Base-by-base conservation (phyloP, 1,140 invertebrate species). In the Trichonephila clavata region DNA sequence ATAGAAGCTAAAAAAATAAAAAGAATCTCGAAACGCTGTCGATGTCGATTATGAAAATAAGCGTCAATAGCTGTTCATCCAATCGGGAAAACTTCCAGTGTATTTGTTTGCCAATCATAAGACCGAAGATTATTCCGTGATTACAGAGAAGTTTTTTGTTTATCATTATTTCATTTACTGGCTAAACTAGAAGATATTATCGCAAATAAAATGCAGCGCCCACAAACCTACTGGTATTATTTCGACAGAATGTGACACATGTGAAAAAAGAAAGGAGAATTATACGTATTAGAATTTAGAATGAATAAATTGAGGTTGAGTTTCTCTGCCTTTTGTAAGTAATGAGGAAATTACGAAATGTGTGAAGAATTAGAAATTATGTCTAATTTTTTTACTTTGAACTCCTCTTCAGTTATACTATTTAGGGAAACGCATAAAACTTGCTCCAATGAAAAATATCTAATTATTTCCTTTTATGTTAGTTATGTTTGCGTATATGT, bases 1-100 rank as follows among this genome's bases (percentile, higher is more conserved):
- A 32, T 39, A 27, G 71, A 39, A 32, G 71, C 68, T 3, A 77
- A 77, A 77, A 77, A 39, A 77, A 32, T 20, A 39, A 39, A 39
- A 39, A 39, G 32, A 39, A 16, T 39, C 71, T 77, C 18, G 71
- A 27, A 77, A 20, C 24, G 14, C 18, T 27, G 18, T 32, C 24
- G 27, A 18, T 32, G 32, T 27, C 18, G 71, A 39, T 77, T 77
- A 77, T 77, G 71, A 77, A 77, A 77, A 77, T 39, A 77, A 77
- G 71, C 20, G 32, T 77, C 71, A 77, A 77, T 77, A 77, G 27
- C 71, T 5, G 7, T 6, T 27, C 32, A 77, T 14, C 32, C 71
- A 32, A 14, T 77, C 27, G 71, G 71, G 71, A 77, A 77, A 77
- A 77, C 65, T 77, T 3, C 71, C 27, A 24, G 71, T 8, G 27